Conservation (phyloP, 2,797 vertebrate genomes). For the Cuniculus paca region DNA sequence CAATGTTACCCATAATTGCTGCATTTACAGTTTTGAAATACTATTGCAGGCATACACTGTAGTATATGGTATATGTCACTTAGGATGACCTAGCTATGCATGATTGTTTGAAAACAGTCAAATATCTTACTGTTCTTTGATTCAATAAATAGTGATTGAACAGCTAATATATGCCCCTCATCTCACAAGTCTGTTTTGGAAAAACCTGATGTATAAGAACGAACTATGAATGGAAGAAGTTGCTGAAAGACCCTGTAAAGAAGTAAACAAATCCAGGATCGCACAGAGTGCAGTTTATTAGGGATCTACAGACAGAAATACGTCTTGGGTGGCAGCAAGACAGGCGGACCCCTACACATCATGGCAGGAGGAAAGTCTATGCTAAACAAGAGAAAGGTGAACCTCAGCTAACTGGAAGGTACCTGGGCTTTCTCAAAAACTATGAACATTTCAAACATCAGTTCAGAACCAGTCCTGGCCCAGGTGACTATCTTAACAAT, state of each 20-base stretch:
- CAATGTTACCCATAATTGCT: not conserved
- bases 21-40: conserved; percentile 36
- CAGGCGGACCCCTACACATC: not conserved
- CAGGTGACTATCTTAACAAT: not conserved
- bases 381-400: not conserved
- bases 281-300: not conserved
- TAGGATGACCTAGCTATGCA: not conserved
- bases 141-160: not conserved
- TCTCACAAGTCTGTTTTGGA: not conserved
- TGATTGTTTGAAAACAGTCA: conserved; percentile 4
- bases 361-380: not conserved
- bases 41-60: not conserved
- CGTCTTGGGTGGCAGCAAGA: not conserved
- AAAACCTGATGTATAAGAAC: not conserved
- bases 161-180: not conserved
- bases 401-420: not conserved
- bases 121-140: conserved; percentile 25
- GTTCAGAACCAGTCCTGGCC: not conserved
- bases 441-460: not conserved
- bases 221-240: not conserved
- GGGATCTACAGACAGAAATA: not conserved
- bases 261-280: not conserved
- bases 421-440: not conserved
- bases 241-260: not conserved
- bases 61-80: not conserved